Base-by-base conservation (phyloP, 2,888 invertebrate genomes). In the Endotricha flammealis region DNA sequence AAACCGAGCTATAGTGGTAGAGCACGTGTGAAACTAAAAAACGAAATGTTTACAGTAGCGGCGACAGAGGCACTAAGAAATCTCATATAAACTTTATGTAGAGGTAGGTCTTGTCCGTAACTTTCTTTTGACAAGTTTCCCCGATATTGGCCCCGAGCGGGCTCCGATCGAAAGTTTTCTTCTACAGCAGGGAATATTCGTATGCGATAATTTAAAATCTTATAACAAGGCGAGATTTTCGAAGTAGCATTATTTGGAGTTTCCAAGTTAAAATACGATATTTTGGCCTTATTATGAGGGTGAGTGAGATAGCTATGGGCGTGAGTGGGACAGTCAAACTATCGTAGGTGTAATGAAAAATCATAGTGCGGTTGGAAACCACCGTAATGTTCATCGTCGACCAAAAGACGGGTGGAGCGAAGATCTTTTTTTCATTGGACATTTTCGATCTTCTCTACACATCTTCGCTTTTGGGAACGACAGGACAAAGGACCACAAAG, bases 111-210 rank as follows among this genome's bases (percentile, higher is more conserved):
- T 51, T 60, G 63, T 61, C 49, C 50, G 56, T 54, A 68, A 71
- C 56, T 66, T 67, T 66, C 53, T 67, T 64, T 57, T 59, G 59
- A 63, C 59, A 66, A 64, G 57, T 62, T 59, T 46, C 43, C 39
- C 53, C 55, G 51, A 62, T 61, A 60, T 53, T 42, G 43, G 45
- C 49, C 36, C 29, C 32, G 20, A 36, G 43, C 48, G 48, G 49
- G 42, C 53, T 55, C 62, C 53, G 57, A 61, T 57, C 48, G 46
- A 52, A 58, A 55, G 39, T 57, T 35, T 30, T n/a, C 23, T n/a
- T 45, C 36, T 37, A 35, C 28, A 33, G 34, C 25, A 17, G 10
- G 10, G 25, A 27, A 25, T 32, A 31, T 22, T 31, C n/a, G 3
- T 27, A 27, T 22, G 12, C 30, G 12, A 31, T 20, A 31, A 31